Conservation (phyloP, 2,888 invertebrate genomes). For the Serripes groenlandicus region DNA sequence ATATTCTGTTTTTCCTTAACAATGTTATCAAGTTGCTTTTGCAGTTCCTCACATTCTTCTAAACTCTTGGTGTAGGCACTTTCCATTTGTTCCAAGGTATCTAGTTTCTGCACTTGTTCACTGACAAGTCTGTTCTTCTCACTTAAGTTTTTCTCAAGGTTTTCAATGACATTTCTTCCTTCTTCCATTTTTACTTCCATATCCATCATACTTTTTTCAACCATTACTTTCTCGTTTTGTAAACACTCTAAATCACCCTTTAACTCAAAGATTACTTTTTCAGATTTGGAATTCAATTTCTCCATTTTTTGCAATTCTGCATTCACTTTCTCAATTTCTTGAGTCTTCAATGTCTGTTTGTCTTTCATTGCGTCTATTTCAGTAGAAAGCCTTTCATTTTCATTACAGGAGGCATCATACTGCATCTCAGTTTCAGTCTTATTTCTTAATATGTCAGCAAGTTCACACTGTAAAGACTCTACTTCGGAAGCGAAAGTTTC, state of each 20-base stretch:
- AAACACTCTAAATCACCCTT: slow-evolving; percentile 18
- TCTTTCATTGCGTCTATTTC: slow-evolving; percentile 25
- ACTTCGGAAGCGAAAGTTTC: slow-evolving; percentile 55
- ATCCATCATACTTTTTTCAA: slow-evolving; percentile 23
- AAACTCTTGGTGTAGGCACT: background rate
- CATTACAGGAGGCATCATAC: slow-evolving; percentile 2
- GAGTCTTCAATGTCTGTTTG: background rate
- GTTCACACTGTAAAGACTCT: slow-evolving; percentile 43
- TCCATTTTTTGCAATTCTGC: background rate
- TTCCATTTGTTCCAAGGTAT: background rate
- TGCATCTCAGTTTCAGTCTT: slow-evolving; percentile 25
- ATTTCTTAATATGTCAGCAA: slow-evolving; percentile 25
- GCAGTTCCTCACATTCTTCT: slow-evolving; percentile 2
- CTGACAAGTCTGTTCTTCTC: slow-evolving; percentile 25
- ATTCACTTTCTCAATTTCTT: slow-evolving; percentile 13
- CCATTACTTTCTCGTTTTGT: slow-evolving; percentile 3
- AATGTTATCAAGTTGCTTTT: slow-evolving; percentile 14
- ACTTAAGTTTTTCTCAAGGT: slow-evolving; percentile 29
- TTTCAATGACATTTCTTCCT: slow-evolving; percentile 31
- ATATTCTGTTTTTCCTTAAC: slow-evolving; percentile 16
- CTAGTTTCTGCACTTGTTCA: slow-evolving; percentile 20
- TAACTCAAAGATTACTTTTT: slow-evolving; percentile 6
- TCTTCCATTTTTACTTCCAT: slow-evolving; percentile 51
- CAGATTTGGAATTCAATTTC: background rate
- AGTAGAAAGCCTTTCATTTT: slow-evolving; percentile 13